Base-by-base conservation (phyloP, 2,113 vertebrate genomes). In the Neotragus moschatus region DNA sequence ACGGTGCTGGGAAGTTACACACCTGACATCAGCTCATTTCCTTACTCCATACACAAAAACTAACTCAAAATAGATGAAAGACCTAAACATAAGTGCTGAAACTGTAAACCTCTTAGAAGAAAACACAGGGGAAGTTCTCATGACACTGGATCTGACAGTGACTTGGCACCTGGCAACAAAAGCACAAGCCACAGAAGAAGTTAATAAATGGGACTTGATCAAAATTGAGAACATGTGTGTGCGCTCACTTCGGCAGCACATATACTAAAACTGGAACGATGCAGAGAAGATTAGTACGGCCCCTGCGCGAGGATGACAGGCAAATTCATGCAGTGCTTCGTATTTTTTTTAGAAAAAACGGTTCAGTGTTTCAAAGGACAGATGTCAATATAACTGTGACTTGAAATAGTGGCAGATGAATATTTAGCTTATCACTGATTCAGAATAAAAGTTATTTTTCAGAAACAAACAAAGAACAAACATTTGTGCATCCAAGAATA, bases 371-470 rank as follows among this genome's bases (percentile, higher is more conserved):
- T 96, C 90, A 61, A 66, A 81, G 49, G 66, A 92, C 28, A 84
- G 58, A 84, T 4, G n/a, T 19, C 23, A 14, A 19, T 30, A 15
- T n/a, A 39, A 58, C 11, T n/a, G 5, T 49, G 33, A 91, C 39
- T 47, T 39, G 14, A 96, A 95, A 58, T 17, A 66, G 75, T 73
- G 96, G 70, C 73, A 1, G 51, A 45, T 96, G 73, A 92, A 63
- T 26, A 80, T 2, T 14, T 66, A 73, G 51, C 36, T 81, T 39
- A 60, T 0, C 81, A 92, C 51, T 19, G 2, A 19, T 80, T 92
- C 63, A 66, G 36, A 96, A 93, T 43, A 49, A 87, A 88, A 21
- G 39, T 81, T 58, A n/a, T 70, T 96, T 79, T 63, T 55, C 33
- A 93, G 93, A 95, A 95, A 51, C 33, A 45, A 70, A 60, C 60